Conservation (phyloP, 2,113 vertebrate species). For the Fregata magnificens region DNA sequence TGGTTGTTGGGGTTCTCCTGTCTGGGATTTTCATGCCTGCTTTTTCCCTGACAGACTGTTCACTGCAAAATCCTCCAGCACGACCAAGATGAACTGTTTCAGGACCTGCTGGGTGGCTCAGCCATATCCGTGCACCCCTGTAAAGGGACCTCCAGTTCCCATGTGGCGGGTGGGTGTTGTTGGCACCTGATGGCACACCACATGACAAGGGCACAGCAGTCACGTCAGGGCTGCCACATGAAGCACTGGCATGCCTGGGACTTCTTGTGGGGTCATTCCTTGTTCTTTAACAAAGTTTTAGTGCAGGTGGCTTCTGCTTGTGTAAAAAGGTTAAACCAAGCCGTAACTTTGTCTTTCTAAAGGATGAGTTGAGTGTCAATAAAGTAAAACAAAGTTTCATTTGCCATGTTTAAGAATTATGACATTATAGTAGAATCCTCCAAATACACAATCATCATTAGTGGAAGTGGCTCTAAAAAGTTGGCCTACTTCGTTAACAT, state of each 20-base stretch:
- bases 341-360: background rate
- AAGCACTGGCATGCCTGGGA: background rate
- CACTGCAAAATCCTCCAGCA: background rate
- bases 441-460: background rate
- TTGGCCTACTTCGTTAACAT: background rate
- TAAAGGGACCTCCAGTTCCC: background rate
- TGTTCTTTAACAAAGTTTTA: background rate
- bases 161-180: background rate
- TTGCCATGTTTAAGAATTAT: background rate
- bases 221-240: background rate
- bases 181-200: background rate
- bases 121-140: accelerated
- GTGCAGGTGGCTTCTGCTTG: background rate
- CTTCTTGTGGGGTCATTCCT: background rate
- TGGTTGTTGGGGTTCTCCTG: background rate
- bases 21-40: background rate
- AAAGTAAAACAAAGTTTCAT: background rate
- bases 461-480: background rate
- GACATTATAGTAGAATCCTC: background rate
- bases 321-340: background rate
- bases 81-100: background rate
- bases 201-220: background rate
- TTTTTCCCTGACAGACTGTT: background rate
- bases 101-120: background rate
- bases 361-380: background rate